A percentile compares a stretch with the other conserved stretches of the same genome.
Evolutionary conservation across 1,140 invertebrate species (phyloP).

Genomic region (Lucilia sericata): DNA sequence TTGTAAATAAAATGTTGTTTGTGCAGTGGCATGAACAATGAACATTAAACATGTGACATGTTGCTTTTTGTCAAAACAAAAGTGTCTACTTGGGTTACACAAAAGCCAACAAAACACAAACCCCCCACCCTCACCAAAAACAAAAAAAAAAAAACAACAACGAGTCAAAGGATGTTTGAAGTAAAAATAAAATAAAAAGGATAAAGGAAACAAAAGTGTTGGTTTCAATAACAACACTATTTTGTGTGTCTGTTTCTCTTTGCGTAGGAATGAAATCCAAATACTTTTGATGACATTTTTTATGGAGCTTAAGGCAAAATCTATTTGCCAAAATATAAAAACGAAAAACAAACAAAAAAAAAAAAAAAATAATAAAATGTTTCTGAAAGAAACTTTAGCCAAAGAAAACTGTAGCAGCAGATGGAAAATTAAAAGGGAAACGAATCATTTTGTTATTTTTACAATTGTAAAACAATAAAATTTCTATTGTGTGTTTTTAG

Average conservation of each 20-base stretch:
- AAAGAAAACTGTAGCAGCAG: no score
- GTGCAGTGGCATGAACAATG: no score
- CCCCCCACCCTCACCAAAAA: no score
- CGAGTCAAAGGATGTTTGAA: not conserved
- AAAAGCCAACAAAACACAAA: not conserved
- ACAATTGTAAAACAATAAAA: not conserved
- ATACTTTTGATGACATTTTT: not conserved
- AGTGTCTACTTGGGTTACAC: not conserved
- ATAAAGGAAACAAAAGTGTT: not conserved
- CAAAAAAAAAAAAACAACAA: no score
- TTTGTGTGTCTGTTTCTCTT: not conserved
- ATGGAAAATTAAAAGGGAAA: not conserved
- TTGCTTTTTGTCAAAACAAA: not conserved
- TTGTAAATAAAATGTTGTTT: no score
- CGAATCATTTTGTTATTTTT: not conserved
- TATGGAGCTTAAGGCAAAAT: not conserved
- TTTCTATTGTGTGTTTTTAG: not conserved
- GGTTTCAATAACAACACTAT: not conserved
- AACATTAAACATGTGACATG: not conserved
- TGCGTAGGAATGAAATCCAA: not conserved
- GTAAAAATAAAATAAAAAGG: not conserved
- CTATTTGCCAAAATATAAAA: not conserved
- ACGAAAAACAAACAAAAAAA: not conserved
- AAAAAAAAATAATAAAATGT: not conserved
- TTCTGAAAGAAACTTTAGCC: not conserved